Base-by-base conservation (phyloP, 2,113 vertebrate genomes). In the Pterocles gutturalis region DNA sequence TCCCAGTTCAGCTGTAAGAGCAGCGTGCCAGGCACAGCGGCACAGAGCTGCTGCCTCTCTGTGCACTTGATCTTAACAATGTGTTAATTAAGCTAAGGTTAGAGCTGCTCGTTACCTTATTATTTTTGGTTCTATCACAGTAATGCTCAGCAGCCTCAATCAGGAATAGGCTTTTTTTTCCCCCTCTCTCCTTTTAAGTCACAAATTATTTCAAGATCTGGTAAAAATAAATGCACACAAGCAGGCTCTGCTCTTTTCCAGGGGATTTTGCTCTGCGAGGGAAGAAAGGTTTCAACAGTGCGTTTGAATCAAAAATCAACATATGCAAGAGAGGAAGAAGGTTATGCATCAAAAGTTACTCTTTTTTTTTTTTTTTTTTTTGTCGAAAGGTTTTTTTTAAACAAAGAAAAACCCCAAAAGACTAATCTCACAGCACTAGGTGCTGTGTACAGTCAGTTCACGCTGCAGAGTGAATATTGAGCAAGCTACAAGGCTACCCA, bases 71-170 rank as follows among this genome's bases (percentile, higher is more conserved):
- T 96, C 83, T 95, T 96, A 96, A 90, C 4, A 29, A 88, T 4
- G 34, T 87, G 90, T 93, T 95, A 96, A 97, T 97, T 96, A 96
- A 96, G 83, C 53, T 95, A 83, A 96, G 86, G 89, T 88, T 93
- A 92, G 80, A 92, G 89, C 62, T 34, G 57, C 83, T 90, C 11
- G n/a, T 72, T 93, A 89, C 80, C 53, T 90, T 89, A 92, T 95
- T 93, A 84, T 83, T 95, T 96, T 90, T 89, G 83, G 81, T 82
- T 90, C 83, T 69, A 72, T 92, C 86, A 95, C 72, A 91, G 58
- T 49, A 91, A 80, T 26, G 90, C 58, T 83, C 41, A 82, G 46
- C 10, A 3, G 75, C 46, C 82, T 90, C 96, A 80, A 92, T 65
- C 87, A 87, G 72, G n/a, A 93, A 67, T 64, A 91, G 73, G 48